Base-by-base conservation (phyloP, 2,888 invertebrate species). In the Brenthis ino region DNA sequence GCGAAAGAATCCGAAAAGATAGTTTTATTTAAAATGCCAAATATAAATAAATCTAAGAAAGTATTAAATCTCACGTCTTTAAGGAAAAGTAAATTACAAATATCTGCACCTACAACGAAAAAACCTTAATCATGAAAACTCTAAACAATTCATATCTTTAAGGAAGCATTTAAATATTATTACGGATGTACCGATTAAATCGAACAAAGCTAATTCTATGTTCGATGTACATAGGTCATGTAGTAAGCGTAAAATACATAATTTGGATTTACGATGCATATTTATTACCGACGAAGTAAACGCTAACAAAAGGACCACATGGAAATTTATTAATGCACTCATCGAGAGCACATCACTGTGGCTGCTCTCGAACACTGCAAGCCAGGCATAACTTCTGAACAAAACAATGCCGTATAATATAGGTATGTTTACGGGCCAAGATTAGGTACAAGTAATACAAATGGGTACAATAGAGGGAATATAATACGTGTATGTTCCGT, bases 191-290 rank as follows among this genome's bases (percentile, higher is more conserved):
- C 37, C 37, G 37, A 43, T 43, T 11, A 11, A 8, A 11, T 43
- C 11, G 8, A 43, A 43, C 37, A 43, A 43, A 43, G 11, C 33
- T 24, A 20, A 3, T 47, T 48, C 24, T 55, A 54, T 63, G 16
- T 55, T 57, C 33, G 24, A 48, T 43, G 51, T 47, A 20, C 20
- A 20, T 20, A 47, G 50, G 50, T 56, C 20, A 28, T 48, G 33
- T 65, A 70, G 13, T 67, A 57, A 64, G 67, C 67, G 58, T 65
- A 61, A 61, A 69, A 57, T 16, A 72, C 61, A 67, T 69, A 69
- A 51, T 67, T 72, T 68, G 65, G 68, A 58, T 65, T 55, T 55
- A 48, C 47, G 48, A 58, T 50, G 16, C 65, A 57, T 53, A 58
- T 60, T 54, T 51, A 57, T 65, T 55, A 63, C 37, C 24, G 16